A percentile compares a stretch with the other conserved stretches of the same genome.
Conservation (phyloP, 2,888 invertebrate genomes). For the Apodemia zela region DNA sequence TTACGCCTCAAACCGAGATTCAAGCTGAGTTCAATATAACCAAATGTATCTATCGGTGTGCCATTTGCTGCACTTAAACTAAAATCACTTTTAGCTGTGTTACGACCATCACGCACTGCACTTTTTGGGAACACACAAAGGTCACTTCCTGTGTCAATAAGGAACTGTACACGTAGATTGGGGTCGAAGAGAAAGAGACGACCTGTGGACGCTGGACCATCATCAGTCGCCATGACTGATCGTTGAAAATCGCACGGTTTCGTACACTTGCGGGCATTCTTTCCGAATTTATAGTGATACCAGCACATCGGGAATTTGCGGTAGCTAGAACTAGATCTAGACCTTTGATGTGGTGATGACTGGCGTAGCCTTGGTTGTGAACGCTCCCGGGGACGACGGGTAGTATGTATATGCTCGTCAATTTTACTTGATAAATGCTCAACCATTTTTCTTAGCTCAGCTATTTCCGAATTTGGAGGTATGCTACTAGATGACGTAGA, state of each 20-base stretch:
- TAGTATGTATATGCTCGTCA: too few relatives aligned
- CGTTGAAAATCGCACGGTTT: neutral
- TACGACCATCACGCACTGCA: slow-evolving; percentile 15
- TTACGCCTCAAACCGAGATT: slow-evolving; percentile 25
- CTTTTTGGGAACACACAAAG: slow-evolving; percentile 29
- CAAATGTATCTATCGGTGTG: slow-evolving; percentile 26
- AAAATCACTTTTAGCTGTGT: slow-evolving; percentile 19
- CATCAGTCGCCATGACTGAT: neutral
- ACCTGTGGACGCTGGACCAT: neutral
- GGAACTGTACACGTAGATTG: neutral
- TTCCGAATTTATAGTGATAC: slow-evolving; percentile 7
- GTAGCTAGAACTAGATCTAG: slow-evolving; percentile 21
- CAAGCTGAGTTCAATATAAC: slow-evolving; percentile 22
- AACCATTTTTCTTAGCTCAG: too few relatives aligned
- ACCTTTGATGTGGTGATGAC: too few relatives aligned
- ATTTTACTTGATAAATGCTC: too few relatives aligned
- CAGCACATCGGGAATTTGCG: slow-evolving; percentile 22
- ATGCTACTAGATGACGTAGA: too few relatives aligned
- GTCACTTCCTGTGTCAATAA: slow-evolving; percentile 18
- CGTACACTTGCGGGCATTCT: neutral
- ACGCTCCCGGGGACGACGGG: too few relatives aligned
- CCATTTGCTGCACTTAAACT: slow-evolving; percentile 29
- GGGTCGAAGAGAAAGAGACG: slow-evolving; percentile 5
- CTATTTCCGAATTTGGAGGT: too few relatives aligned
- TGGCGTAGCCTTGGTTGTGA: too few relatives aligned